phyloP scores from a whole-genome alignment of 2,888 invertebrate species.

The Entomobrya proxima region DNA sequence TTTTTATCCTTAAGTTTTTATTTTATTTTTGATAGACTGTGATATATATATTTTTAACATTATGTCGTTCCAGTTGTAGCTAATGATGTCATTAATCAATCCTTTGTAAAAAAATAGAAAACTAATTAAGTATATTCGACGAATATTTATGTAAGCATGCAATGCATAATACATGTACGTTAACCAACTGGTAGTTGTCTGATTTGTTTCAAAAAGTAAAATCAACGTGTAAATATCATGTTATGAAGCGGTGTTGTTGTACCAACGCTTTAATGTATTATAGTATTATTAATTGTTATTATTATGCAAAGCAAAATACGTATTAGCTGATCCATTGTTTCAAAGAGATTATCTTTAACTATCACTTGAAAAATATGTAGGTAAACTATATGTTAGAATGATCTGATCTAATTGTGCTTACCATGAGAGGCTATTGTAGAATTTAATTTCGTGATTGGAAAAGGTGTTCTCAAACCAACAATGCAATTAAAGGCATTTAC shows the following conservation, averaged over 20 bases:
- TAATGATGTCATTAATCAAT: slow-evolving; percentile 27
- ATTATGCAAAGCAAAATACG: not conserved
- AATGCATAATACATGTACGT: not conserved
- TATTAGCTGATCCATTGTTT: slow-evolving; percentile 21
- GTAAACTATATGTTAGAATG: not conserved
- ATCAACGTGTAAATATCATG: not conserved
- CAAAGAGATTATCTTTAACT: slow-evolving; percentile 11
- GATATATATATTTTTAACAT: slow-evolving; percentile 61
- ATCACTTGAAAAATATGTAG: not conserved
- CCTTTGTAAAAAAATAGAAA: not conserved
- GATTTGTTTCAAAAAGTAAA: no score
- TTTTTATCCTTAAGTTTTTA: slow-evolving; percentile 22
- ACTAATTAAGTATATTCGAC: no score
- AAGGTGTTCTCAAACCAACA: not conserved
- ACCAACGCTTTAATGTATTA: slow-evolving; percentile 58
- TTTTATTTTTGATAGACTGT: slow-evolving; percentile 65
- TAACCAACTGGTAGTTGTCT: slow-evolving; percentile 18
- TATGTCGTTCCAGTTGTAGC: slow-evolving; percentile 5
- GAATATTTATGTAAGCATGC: no score
- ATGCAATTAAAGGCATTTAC: not conserved
- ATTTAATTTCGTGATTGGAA: not conserved
- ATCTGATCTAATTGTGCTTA: slow-evolving; percentile 56
- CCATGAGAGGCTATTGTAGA: slow-evolving; percentile 53
- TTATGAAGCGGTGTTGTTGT: slow-evolving; percentile 44
- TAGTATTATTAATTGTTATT: slow-evolving; percentile 22